A percentile compares a stretch with the other conserved stretches of the same genome.
phyloP scores from a whole-genome alignment of 1,140 invertebrate species.

The Drosophila suzukii region DNA sequence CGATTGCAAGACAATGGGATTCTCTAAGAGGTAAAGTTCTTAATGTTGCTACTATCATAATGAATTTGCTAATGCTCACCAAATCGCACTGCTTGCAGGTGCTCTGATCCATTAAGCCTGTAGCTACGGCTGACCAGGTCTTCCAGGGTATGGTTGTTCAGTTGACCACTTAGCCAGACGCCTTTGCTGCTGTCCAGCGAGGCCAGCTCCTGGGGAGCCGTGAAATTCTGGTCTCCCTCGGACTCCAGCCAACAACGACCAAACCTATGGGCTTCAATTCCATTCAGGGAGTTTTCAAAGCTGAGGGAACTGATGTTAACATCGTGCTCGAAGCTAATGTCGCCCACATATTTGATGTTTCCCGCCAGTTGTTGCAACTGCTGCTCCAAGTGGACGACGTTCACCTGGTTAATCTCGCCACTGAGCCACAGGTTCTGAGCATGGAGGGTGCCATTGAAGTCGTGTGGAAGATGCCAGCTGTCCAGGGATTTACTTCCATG shows the following conservation, averaged over 20 bases:
- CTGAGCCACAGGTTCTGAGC: slow-evolving; percentile 80
- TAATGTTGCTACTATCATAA: neutral
- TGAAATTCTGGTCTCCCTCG: slow-evolving; percentile 63
- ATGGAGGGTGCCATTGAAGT: slow-evolving; percentile 76
- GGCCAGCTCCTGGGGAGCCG: slow-evolving; percentile 58
- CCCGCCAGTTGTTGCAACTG: slow-evolving; percentile 71
- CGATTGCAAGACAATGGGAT: slow-evolving; percentile 68
- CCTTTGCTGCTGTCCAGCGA: slow-evolving; percentile 62
- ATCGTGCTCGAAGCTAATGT: slow-evolving; percentile 75
- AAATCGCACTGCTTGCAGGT: slow-evolving; percentile 78
- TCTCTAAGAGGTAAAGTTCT: slow-evolving; percentile 41
- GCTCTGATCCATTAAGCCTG: slow-evolving; percentile 78
- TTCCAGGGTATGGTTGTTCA: slow-evolving; percentile 81
- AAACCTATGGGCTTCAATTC: slow-evolving; percentile 54
- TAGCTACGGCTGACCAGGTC: slow-evolving; percentile 79
- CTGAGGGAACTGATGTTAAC: slow-evolving; percentile 63
- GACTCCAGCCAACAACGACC: slow-evolving; percentile 68
- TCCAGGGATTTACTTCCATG: slow-evolving; percentile 52
- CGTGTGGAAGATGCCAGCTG: slow-evolving; percentile 47
- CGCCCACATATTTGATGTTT: slow-evolving; percentile 78
- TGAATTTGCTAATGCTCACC: slow-evolving; percentile 54
- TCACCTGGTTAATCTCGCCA: slow-evolving; percentile 54
- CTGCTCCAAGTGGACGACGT: slow-evolving; percentile 58
- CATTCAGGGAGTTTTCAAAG: slow-evolving; percentile 67
- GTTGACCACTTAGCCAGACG: slow-evolving; percentile 58